phyloP scores from a whole-genome alignment of 1,140 invertebrate genomes.

The Brachionus calyciflorus region DNA sequence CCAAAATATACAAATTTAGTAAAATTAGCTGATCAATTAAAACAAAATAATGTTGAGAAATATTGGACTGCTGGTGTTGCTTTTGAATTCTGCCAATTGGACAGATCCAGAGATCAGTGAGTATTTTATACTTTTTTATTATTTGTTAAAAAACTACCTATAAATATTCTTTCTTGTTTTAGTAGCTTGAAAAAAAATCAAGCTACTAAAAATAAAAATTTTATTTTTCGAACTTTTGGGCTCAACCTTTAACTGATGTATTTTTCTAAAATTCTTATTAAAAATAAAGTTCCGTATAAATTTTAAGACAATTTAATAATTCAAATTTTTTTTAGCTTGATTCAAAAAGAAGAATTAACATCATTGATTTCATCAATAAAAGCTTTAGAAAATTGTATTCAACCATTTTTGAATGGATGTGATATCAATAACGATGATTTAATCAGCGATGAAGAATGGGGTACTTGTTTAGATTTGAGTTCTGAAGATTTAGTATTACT shows the following conservation, averaged over 20 bases:
- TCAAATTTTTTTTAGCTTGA: background rate
- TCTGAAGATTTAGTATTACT: slow-evolving; percentile 4
- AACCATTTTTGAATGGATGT: slow-evolving; percentile 46
- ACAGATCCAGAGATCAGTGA: slow-evolving; percentile 39
- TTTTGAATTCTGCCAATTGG: slow-evolving; percentile 46
- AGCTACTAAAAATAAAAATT: background rate
- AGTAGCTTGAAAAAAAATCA: no score
- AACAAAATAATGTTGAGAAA: slow-evolving; percentile 44
- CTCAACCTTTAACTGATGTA: no score
- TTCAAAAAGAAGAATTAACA: slow-evolving; percentile 45
- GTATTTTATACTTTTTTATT: background rate
- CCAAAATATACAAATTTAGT: slow-evolving; percentile 40
- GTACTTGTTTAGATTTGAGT: slow-evolving; percentile 34
- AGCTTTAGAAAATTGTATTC: slow-evolving; percentile 46
- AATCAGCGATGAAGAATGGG: slow-evolving; percentile 44
- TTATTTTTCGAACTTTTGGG: no score
- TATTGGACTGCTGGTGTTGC: slow-evolving; percentile 43
- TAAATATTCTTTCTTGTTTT: no score
- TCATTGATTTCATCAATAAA: slow-evolving; percentile 23
- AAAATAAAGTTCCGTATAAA: no score
- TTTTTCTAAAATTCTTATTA: no score
- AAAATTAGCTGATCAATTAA: slow-evolving; percentile 21
- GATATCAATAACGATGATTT: slow-evolving; percentile 35
- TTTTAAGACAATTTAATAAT: no score
- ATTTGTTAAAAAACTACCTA: no score